These are phyloP conservation scores for Emydocephalus ijimae DNA, from an alignment of 2,113 vertebrate genomes.

Conservation along the genomic window DNA sequence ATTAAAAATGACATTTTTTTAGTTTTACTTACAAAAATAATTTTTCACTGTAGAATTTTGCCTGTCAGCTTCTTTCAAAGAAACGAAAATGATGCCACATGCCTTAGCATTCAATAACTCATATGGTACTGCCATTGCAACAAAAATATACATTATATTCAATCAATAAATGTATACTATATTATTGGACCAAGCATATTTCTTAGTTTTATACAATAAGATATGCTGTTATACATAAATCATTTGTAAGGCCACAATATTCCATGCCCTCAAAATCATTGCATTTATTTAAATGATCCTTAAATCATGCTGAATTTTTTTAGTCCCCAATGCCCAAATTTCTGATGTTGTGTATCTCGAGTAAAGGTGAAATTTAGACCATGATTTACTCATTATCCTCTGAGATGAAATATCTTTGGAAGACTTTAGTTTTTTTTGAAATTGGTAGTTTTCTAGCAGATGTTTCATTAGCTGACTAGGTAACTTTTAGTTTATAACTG, in stretches of 20 bases:
- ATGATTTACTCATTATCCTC: neutral
- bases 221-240: neutral
- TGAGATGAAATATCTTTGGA: neutral
- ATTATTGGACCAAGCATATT: neutral
- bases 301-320: neutral
- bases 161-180: neutral
- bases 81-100: neutral
- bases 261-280: neutral
- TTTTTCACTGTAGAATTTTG: neutral
- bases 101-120: neutral
- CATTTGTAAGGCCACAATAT: neutral
- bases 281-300: neutral
- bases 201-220: neutral
- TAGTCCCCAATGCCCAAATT: neutral
- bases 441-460: neutral
- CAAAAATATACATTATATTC: neutral
- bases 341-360: neutral
- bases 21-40: neutral
- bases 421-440: neutral
- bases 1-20: neutral
- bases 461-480: neutral
- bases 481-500: neutral
- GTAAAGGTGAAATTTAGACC: neutral
- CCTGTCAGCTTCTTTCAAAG: neutral
- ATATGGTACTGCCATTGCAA: neutral